phyloP scores from a whole-genome alignment of 2,113 vertebrate species.

The Pomatostomus ruficeps region DNA sequence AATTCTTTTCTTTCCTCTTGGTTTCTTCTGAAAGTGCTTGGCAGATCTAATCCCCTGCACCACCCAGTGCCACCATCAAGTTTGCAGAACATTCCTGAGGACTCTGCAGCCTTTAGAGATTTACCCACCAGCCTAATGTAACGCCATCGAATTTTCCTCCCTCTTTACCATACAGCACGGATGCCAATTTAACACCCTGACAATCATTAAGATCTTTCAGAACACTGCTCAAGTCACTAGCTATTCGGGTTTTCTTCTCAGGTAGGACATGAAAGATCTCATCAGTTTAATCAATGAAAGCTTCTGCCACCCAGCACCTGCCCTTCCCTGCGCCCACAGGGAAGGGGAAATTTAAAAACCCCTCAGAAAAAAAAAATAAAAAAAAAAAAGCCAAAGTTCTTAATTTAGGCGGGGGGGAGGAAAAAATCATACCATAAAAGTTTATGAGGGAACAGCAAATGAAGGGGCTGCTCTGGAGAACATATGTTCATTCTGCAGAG shows the following conservation, averaged over 20 bases:
- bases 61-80: not conserved
- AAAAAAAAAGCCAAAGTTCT: not conserved
- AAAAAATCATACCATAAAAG: not conserved
- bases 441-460: conserved; percentile 7
- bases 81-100: not conserved
- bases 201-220: not conserved
- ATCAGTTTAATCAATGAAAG: conserved; percentile 4
- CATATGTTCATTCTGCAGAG: conserved; percentile 19
- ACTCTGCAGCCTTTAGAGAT: not conserved
- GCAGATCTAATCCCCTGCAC: not conserved
- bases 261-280: not conserved
- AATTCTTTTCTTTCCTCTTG: not conserved
- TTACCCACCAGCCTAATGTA: not conserved
- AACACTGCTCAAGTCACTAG: not conserved
- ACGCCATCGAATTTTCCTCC: not conserved
- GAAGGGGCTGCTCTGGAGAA: conserved; percentile 25
- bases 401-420: not conserved
- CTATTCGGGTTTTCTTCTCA: not conserved
- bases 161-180: not conserved
- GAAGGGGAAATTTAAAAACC: not conserved
- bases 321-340: not conserved
- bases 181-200: not conserved
- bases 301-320: not conserved
- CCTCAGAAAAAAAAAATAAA: not conserved
- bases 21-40: not conserved